A percentile compares a stretch with the other conserved stretches of the same genome.
These are phyloP conservation scores for Mamestra brassicae DNA, from an alignment of 2,888 invertebrate genomes.

Conservation along the genomic window DNA sequence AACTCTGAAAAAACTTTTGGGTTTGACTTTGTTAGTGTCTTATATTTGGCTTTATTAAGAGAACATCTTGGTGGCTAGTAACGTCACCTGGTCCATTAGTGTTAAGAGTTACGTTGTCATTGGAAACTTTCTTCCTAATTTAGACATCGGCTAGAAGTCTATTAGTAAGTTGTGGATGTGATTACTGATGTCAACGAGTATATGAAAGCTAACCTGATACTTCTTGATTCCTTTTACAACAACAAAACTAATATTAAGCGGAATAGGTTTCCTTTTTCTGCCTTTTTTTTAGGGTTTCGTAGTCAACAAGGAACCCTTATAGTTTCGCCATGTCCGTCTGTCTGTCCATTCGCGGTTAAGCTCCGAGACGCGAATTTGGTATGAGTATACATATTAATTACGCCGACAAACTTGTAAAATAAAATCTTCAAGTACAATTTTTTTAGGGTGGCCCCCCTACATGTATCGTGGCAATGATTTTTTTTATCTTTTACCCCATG, in stretches of 20 bases:
- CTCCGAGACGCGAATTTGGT: no score
- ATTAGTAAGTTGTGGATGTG: neutral
- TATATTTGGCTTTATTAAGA: constrained; percentile 1
- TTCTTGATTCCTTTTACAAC: neutral
- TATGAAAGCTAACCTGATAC: neutral
- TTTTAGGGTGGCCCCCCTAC: no score
- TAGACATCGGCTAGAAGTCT: neutral
- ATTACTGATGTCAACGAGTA: neutral
- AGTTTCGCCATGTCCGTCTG: no score
- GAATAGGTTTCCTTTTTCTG: neutral
- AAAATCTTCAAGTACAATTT: no score
- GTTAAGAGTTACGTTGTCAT: neutral
- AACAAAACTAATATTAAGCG: neutral
- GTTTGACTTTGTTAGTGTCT: constrained; percentile 3
- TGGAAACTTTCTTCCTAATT: constrained; percentile 10
- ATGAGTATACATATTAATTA: no score
- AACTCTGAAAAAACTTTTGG: neutral
- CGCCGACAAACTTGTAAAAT: no score
- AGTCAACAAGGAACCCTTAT: no score
- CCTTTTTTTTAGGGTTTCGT: no score
- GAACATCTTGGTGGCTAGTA: neutral
- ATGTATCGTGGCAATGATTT: neutral
- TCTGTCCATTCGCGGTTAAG: no score
- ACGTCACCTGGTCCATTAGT: constrained; percentile 7
- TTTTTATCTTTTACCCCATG: neutral